Percentiles rank a stretch among this genome's conserved stretches.
These are phyloP conservation scores for Noctilio leporinus DNA, from an alignment of 2,113 vertebrate genomes.

Conservation along the genomic window DNA sequence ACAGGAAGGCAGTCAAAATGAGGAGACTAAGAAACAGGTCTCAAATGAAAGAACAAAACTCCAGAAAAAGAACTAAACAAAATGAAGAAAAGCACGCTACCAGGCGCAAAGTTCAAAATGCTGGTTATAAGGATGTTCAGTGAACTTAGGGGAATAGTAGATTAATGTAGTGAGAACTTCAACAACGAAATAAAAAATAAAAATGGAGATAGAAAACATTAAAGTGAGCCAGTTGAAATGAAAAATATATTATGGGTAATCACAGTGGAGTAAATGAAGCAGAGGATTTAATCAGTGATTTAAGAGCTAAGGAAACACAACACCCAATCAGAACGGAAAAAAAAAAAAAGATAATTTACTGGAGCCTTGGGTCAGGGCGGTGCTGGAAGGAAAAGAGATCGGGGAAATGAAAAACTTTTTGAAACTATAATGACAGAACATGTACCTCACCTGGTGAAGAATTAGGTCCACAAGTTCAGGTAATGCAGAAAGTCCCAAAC, in stretches of 20 bases:
- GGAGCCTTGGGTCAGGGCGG: neutral
- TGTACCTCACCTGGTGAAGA: neutral
- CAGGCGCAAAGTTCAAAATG: neutral
- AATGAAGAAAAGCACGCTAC: neutral
- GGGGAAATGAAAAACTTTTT: neutral
- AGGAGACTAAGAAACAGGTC: neutral
- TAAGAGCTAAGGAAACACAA: neutral
- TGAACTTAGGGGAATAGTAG: neutral
- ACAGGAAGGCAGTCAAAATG: neutral
- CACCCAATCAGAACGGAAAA: neutral
- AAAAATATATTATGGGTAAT: neutral
- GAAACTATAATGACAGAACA: neutral
- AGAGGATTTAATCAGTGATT: neutral
- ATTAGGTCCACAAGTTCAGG: neutral
- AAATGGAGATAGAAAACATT: neutral
- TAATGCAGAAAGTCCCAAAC: neutral
- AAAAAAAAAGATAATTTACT: neutral
- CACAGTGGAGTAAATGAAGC: neutral
- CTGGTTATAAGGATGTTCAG: neutral
- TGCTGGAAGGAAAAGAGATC: neutral
- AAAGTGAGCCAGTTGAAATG: neutral
- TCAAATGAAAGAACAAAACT: neutral
- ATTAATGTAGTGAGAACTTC: neutral
- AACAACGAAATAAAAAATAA: neutral
- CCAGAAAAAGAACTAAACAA: neutral